Percentiles rank a stretch among this genome's conserved stretches.
phyloP scores from a whole-genome alignment of 2,113 vertebrate species.

The Colius striatus region DNA sequence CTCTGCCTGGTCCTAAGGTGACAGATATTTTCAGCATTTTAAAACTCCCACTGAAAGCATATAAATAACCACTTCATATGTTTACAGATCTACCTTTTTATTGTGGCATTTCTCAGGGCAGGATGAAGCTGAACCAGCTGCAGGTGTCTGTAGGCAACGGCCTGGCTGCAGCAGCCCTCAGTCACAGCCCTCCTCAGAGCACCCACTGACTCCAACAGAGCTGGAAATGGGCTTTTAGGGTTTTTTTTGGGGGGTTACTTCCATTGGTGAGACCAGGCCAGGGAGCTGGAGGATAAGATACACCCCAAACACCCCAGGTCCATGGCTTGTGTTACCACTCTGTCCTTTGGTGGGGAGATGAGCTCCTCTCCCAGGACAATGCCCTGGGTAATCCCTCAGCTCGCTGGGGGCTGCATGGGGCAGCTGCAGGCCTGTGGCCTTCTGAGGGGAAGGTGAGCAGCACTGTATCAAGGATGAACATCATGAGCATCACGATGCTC shows the following conservation, averaged over 20 bases:
- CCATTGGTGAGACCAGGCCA: neutral
- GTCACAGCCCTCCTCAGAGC: neutral
- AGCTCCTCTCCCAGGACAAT: neutral
- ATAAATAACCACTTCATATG: neutral
- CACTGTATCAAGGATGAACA: neutral
- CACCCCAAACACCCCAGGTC: fast-evolving
- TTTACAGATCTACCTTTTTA: neutral
- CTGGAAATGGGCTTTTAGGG: neutral
- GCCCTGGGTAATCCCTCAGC: neutral
- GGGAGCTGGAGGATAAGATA: neutral
- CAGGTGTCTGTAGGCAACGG: neutral
- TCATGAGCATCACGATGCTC: neutral
- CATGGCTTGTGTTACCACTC: neutral
- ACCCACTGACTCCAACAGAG: neutral
- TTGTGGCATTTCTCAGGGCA: neutral
- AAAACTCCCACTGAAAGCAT: neutral
- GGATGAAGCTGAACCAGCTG: neutral
- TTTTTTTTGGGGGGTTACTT: neutral
- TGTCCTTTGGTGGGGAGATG: neutral
- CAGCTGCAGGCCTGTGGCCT: neutral
- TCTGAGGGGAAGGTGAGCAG: neutral
- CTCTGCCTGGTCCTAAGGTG: neutral
- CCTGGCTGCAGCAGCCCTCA: neutral
- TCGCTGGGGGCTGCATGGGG: neutral
- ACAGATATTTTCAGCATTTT: neutral